Conservation (phyloP, 2,888 invertebrate genomes). For the Ceraclea dissimilis region DNA sequence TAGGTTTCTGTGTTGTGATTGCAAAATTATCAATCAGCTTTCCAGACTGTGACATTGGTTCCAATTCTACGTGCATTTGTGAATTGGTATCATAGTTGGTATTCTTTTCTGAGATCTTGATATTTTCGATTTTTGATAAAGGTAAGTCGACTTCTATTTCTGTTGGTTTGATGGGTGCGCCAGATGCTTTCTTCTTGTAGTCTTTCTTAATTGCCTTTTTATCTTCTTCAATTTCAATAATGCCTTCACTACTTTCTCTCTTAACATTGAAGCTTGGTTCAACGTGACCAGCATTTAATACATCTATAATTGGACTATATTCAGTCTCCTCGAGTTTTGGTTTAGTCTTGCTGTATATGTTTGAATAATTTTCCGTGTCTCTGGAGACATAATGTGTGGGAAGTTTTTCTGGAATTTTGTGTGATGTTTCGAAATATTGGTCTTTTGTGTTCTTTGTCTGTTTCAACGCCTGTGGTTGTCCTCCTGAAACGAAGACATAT, state of each 20-base stretch:
- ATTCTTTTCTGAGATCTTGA: conserved; percentile 46
- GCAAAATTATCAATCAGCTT: conserved; percentile 37
- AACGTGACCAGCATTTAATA: conserved; percentile 13
- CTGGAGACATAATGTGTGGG: conserved; percentile 34
- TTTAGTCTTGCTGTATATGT: conserved; percentile 19
- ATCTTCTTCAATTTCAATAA: conserved; percentile 44
- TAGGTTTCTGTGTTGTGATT: conserved; percentile 49
- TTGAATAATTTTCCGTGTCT: conserved; percentile 20
- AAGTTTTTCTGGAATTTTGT: conserved; percentile 57
- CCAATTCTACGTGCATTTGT: conserved; percentile 40
- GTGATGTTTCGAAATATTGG: conserved; percentile 58
- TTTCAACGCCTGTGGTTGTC: conserved; percentile 42
- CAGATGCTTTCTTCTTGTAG: conserved; percentile 37
- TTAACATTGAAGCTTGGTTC: conserved; percentile 28
- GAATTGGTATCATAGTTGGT: conserved; percentile 43
- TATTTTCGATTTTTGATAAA: conserved; percentile 43
- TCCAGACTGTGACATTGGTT: conserved; percentile 45
- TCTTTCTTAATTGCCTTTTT: conserved; percentile 39
- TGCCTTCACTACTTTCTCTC: conserved; percentile 40
- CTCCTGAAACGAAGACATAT: conserved; percentile 56
- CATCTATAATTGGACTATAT: conserved; percentile 16
- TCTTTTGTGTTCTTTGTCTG: conserved; percentile 29
- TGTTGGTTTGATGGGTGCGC: conserved; percentile 29
- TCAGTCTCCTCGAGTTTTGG: conserved; percentile 17
- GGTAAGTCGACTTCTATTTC: conserved; percentile 43